A percentile compares a stretch with the other conserved stretches of the same genome.
phyloP scores from a whole-genome alignment of 2,797 vertebrate species.

The Gymnoscopelus braueri region DNA sequence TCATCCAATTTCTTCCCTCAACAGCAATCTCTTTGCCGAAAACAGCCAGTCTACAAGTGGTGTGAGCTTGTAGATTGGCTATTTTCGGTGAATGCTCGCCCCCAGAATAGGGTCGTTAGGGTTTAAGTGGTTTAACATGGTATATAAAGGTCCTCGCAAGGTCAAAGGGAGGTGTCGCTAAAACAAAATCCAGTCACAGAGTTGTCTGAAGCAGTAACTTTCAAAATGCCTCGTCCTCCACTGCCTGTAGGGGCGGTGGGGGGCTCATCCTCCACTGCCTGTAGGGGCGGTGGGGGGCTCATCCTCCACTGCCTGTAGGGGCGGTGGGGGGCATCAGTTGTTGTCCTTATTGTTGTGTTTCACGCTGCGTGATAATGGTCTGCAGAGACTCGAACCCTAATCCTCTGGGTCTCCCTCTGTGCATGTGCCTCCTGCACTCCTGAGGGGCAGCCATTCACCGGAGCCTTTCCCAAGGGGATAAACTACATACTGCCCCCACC shows the following conservation, averaged over 20 bases:
- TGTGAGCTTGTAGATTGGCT: too few relatives aligned
- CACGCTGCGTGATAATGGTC: conserved; percentile 72
- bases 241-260: neutral
- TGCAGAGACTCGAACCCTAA: conserved; percentile 55
- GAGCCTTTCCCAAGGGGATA: conserved; percentile 67
- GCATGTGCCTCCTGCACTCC: conserved; percentile 53
- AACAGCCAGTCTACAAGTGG: too few relatives aligned
- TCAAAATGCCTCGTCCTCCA: conserved; percentile 31
- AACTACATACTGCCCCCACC: conserved; percentile 8
- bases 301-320: neutral
- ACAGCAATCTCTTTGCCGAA: too few relatives aligned
- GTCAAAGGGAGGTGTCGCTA: conserved; percentile 34
- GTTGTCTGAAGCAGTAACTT: conserved; percentile 20
- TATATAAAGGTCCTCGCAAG: conserved; percentile 40
- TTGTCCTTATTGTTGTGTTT: conserved; percentile 42
- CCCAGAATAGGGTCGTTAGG: too few relatives aligned
- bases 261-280: too few relatives aligned
- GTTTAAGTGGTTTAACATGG: conserved; percentile 14
- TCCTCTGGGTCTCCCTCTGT: conserved; percentile 44
- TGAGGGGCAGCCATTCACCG: conserved; percentile 62
- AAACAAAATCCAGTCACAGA: conserved; percentile 20
- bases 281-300: neutral
- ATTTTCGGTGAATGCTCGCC: too few relatives aligned
- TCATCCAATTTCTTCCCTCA: too few relatives aligned
- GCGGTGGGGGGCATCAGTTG: neutral